Percentiles rank a stretch among this genome's conserved stretches.
phyloP scores from a whole-genome alignment of 1,140 invertebrate genomes.

The Galendromus occidentalis region DNA sequence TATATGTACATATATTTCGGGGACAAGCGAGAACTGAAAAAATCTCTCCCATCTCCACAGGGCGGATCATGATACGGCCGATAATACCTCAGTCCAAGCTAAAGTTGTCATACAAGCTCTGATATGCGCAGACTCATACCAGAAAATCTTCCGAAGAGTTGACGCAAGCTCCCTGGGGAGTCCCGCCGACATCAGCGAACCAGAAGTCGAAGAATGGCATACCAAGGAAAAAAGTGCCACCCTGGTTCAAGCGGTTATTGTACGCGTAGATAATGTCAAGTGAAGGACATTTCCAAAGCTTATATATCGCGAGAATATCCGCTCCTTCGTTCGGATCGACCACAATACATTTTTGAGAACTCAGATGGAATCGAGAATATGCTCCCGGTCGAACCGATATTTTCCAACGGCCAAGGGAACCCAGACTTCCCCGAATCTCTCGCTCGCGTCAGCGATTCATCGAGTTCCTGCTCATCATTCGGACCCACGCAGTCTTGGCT shows the following conservation, averaged over 20 bases:
- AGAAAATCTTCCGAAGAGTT: neutral
- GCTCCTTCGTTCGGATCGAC: too few relatives aligned
- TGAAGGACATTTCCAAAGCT: too few relatives aligned
- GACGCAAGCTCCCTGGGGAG: neutral
- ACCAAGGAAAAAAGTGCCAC: constrained; percentile 4
- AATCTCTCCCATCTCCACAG: neutral
- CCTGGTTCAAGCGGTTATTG: neutral
- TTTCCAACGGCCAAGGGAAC: too few relatives aligned
- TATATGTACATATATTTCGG: neutral
- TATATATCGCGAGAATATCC: too few relatives aligned
- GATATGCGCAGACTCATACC: neutral
- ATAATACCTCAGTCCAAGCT: neutral
- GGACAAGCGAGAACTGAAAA: neutral
- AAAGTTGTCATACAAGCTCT: neutral
- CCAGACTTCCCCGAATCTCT: too few relatives aligned
- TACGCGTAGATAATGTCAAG: neutral
- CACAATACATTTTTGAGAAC: too few relatives aligned
- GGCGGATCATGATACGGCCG: neutral
- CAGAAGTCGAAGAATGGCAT: neutral
- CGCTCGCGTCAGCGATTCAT: too few relatives aligned
- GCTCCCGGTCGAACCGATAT: too few relatives aligned
- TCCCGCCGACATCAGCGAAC: neutral
- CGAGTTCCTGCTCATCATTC: too few relatives aligned
- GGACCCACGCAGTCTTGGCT: too few relatives aligned
- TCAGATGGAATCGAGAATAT: too few relatives aligned